Evolutionary conservation across 2,888 invertebrate genomes (phyloP).

Genomic region (Melikaiella ostensackeni): DNA sequence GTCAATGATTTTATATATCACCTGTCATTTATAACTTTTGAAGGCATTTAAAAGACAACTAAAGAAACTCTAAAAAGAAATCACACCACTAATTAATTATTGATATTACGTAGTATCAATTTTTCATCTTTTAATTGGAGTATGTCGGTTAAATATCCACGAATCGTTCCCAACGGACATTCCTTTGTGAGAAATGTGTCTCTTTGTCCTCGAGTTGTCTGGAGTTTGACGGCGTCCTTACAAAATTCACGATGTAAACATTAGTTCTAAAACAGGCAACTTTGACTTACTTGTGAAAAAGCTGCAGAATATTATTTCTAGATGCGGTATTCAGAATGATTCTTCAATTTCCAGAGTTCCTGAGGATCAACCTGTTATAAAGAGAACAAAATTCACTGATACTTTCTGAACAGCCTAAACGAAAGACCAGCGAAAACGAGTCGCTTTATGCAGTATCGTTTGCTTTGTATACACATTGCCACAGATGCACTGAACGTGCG

Average conservation of each 20-base stretch:
- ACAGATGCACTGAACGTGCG: not conserved
- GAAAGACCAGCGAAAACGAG: not conserved
- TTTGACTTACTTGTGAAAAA: slow-evolving; percentile 3
- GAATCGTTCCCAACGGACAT: not conserved
- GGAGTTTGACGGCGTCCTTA: slow-evolving; percentile 28
- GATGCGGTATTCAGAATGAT: not conserved
- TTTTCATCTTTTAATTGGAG: not conserved
- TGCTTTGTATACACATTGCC: not conserved
- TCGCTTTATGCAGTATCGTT: not conserved
- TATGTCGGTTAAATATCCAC: not conserved
- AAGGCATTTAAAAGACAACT: not conserved
- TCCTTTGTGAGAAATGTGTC: slow-evolving; percentile 19
- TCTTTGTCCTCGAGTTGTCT: slow-evolving; percentile 8
- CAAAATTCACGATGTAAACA: not conserved
- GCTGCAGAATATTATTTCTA: not conserved
- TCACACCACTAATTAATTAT: not conserved
- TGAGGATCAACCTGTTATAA: not conserved
- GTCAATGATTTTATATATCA: not conserved
- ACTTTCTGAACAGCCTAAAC: slow-evolving; percentile 1
- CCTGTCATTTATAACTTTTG: not conserved
- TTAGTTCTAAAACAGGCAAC: not conserved
- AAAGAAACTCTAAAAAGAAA: not conserved
- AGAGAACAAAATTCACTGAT: not conserved
- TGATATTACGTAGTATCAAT: not conserved
- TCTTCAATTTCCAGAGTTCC: not conserved